Percentiles rank a stretch among this genome's conserved stretches.
These are phyloP conservation scores for Amiota minor DNA, from an alignment of 2,888 invertebrate genomes.

Conservation along the genomic window DNA sequence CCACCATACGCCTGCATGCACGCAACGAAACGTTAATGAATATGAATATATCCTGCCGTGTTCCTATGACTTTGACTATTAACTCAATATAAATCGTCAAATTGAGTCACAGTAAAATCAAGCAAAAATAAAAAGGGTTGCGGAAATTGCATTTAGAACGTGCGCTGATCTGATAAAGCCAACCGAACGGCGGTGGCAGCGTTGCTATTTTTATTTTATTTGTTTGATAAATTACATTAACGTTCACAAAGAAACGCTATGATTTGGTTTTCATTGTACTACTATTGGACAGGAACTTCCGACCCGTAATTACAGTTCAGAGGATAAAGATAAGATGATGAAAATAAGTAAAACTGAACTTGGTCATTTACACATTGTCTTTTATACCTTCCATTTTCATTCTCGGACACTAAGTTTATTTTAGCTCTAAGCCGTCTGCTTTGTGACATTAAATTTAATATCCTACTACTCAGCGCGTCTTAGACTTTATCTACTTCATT, in stretches of 20 bases:
- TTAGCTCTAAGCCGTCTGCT: slow-evolving; percentile 34
- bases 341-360: slow-evolving; percentile 31
- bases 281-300: slow-evolving; percentile 23
- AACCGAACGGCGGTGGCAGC: slow-evolving; percentile 25
- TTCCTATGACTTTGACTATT: slow-evolving; percentile 62
- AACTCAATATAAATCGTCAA: slow-evolving; percentile 66
- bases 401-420: slow-evolving; percentile 2
- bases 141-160: slow-evolving; percentile 66
- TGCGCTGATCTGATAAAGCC: slow-evolving; percentile 58
- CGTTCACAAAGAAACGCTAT: slow-evolving; percentile 54
- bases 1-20: neutral
- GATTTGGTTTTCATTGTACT: slow-evolving; percentile 27
- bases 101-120: neutral
- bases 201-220: slow-evolving; percentile 1
- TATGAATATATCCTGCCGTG: slow-evolving; percentile 44
- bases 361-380: slow-evolving; percentile 58
- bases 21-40: slow-evolving; percentile 46
- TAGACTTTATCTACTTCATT: slow-evolving; percentile 33
- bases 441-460: slow-evolving; percentile 67
- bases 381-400: slow-evolving; percentile 20
- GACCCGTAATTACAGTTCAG: slow-evolving; percentile 59
- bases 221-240: slow-evolving; percentile 55
- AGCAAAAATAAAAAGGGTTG: slow-evolving; percentile 24
- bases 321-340: slow-evolving; percentile 1
- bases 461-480: slow-evolving; percentile 45